Evolutionary conservation across 1,140 invertebrate genomes (phyloP), one percentile per base, ranked within the genome.

Genomic region (Metaphire vulgaris): DNA sequence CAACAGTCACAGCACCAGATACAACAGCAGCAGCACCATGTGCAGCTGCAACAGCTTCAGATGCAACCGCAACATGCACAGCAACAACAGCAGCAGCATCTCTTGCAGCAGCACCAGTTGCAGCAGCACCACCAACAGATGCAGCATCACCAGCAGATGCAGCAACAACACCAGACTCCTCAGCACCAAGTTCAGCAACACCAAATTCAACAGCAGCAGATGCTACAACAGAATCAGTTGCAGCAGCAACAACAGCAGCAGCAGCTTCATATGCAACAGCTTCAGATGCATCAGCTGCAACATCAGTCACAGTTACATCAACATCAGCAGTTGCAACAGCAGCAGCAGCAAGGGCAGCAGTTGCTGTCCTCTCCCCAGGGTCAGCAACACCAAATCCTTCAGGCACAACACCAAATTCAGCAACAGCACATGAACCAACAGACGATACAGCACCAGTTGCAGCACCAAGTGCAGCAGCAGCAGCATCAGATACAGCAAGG

Each of bases 1-100:
- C 73, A 94, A 93, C 74, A 66, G 64, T 6, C 26, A n/a, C 33
- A 30, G 65, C 65, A 66, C 26, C 28, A 28, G 14, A 30, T 28
- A 67, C 41, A 69, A 33, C 74, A 74, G 64, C 56, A 74, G 28
- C 65, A 74, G 26, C 56, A 28, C 26, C 28, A 28, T n/a, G 56
- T 1, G 31, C 74, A 74, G 56, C 69, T 77, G 73, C 34, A 32
- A 15, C 33, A 65, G n/a, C 76, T 33, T 15, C 76, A 71, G n/a
- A 70, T 74, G 74, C 66, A 67, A 21, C 72, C 34, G 33, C 33
- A 74, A 28, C 72, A 74, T 28, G 34, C 76, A 31, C 32, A 30
- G 70, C 76, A 72, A 6, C 77, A 74, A 41, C 69, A 15, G 32
- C 69, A 77, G 26, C 71, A 78, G 31, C 28, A 41, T 33, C 56